phyloP scores from a whole-genome alignment of 1,140 invertebrate species.

The Mamestra configurata region DNA sequence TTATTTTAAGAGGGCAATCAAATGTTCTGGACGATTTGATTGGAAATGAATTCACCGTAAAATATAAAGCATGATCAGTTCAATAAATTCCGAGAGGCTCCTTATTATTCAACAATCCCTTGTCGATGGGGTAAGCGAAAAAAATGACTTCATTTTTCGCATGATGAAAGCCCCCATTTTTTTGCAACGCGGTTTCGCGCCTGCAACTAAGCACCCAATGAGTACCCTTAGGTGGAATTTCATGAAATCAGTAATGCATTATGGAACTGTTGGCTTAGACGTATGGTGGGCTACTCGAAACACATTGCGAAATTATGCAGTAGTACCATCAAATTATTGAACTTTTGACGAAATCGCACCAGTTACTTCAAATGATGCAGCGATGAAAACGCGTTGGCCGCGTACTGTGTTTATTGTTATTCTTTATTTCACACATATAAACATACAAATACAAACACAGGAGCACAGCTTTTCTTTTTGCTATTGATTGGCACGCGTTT shows the following conservation, averaged over 20 bases:
- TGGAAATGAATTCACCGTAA: neutral
- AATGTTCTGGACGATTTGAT: neutral
- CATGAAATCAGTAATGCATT: slow-evolving; percentile 18
- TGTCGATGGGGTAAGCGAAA: neutral
- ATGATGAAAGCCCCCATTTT: neutral
- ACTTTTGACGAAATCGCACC: neutral
- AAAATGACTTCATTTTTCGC: slow-evolving; percentile 11
- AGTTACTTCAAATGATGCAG: too few species aligned
- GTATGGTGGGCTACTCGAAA: neutral
- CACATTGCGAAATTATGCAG: neutral
- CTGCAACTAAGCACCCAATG: neutral
- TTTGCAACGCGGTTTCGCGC: slow-evolving; percentile 27
- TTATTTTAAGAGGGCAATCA: neutral
- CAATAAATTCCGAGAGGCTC: neutral
- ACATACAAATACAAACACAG: too few species aligned
- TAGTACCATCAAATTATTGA: neutral
- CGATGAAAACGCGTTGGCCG: neutral
- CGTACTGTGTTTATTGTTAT: neutral
- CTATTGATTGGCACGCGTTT: too few species aligned
- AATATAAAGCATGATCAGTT: slow-evolving; percentile 11
- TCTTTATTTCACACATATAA: too few species aligned
- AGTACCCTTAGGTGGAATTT: slow-evolving; percentile 9
- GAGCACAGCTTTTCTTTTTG: too few species aligned
- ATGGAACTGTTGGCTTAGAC: neutral
- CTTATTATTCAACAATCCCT: neutral